Evolutionary conservation across 2,888 invertebrate species (phyloP), one percentile per base, ranked within the genome.

Genomic region (Heterodera filipjevi): DNA sequence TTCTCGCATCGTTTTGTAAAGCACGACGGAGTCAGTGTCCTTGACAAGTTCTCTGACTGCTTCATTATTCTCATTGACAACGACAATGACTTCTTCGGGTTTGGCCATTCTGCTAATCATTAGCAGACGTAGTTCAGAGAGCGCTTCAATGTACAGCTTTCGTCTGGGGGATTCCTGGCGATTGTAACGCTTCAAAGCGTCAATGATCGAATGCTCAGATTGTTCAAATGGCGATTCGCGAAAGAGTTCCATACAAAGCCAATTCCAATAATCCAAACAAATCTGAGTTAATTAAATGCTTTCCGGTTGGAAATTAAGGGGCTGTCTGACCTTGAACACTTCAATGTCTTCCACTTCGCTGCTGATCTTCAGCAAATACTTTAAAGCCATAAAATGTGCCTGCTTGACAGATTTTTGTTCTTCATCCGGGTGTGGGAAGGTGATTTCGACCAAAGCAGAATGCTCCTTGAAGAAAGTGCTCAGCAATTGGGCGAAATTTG

Each of bases 101-200:
- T 97, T 98, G 30, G 98, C 99, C 99, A 99, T 99, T 87, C 98
- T 93, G 80, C 95, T 95, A 89, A 99, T 99, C 96, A 99, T 98
- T 71, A 96, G 96, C 89, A 94, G 94, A 68, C 98, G 93, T 66
- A 98, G 94, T 91, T 92, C 83, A 6, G 89, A 83, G 22, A 89
- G 80, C 66, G 84, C 76, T 0, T 76, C 59, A 33, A 79, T 79
- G 79, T 86, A 86, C 32, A 84, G 77, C 19, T 76, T 71, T 14
- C 86, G 81, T 14, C 84, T 79, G 3, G 81, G 81, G 33, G 82
- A 70, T 32, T 80, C 85, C 30, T 70, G 85, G 33, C 49, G 70
- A 64, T 82, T 80, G 27, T 78, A 84, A 27, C 82, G 78, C 33
- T 76, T 73, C n/a, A 83, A 59, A 5, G 81, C 68, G 27, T 82